Evolutionary conservation across 2,888 invertebrate species (phyloP).

Genomic region (Hypomecis punctinalis): DNA sequence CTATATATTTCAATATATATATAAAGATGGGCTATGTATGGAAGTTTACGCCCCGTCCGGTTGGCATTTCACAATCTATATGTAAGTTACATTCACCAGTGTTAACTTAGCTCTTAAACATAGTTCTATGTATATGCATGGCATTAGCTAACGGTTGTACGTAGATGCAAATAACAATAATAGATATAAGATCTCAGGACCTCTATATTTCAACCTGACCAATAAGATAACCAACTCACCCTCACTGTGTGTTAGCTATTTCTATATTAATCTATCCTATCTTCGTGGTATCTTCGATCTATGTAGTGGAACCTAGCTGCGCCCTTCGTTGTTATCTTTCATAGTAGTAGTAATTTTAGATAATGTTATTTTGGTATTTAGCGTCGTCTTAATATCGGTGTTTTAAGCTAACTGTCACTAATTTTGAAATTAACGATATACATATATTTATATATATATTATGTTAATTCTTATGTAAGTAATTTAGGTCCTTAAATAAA

Average conservation of each 20-base stretch:
- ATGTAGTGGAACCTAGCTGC: conserved; percentile 64
- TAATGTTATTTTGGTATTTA: conserved; percentile 79
- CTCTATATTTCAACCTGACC: conserved; percentile 44
- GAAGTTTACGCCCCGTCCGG: conserved; percentile 63
- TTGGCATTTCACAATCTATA: conserved; percentile 59
- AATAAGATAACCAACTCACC: conserved; percentile 55
- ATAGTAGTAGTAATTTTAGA: conserved; percentile 72
- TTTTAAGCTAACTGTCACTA: conserved; percentile 77
- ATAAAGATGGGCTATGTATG: conserved; percentile 62
- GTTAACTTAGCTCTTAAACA: conserved; percentile 74
- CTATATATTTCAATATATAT: conserved; percentile 42
- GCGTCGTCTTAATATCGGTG: conserved; percentile 59
- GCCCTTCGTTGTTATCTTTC: conserved; percentile 82
- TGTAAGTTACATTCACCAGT: conserved; percentile 74
- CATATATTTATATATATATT: conserved; percentile 26
- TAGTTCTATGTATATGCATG: conserved; percentile 80
- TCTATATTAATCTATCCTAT: conserved; percentile 58
- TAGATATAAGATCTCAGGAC: conserved; percentile 62
- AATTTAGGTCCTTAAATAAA: conserved; percentile 32
- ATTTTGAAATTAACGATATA: conserved; percentile 66
- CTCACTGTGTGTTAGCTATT: conserved; percentile 58
- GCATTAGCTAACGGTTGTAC: conserved; percentile 81
- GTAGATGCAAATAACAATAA: conserved; percentile 81
- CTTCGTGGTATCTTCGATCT: conserved; percentile 65
- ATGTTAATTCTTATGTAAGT: conserved; percentile 18